phyloP scores from a whole-genome alignment of 2,888 invertebrate genomes.

The Dolomedes plantarius region DNA sequence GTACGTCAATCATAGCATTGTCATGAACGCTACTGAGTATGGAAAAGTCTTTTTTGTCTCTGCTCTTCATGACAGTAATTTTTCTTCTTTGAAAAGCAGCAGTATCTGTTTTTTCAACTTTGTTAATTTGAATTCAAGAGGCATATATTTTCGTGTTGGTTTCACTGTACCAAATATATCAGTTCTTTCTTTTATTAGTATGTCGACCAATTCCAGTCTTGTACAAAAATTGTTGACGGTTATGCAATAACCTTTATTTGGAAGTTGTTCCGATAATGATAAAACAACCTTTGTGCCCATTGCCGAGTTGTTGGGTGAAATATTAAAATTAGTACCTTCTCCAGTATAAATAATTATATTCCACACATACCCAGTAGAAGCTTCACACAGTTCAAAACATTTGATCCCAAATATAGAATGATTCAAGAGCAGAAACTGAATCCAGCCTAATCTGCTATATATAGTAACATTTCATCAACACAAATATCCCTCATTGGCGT shows the following conservation, averaged over 20 bases:
- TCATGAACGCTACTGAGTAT: neutral
- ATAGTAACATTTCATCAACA: too few species aligned
- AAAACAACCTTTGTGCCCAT: too few species aligned
- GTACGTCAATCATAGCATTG: too few species aligned
- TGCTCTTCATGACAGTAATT: constrained; percentile 4
- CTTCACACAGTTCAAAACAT: constrained; percentile 7
- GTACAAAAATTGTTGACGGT: constrained; percentile 16
- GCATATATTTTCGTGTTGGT: constrained; percentile 1
- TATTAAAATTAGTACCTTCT: too few species aligned
- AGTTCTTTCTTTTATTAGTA: too few species aligned
- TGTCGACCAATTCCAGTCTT: neutral
- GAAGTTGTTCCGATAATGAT: too few species aligned
- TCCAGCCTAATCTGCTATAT: constrained; percentile 14
- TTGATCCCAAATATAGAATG: constrained; percentile 3
- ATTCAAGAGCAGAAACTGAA: neutral
- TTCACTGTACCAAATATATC: too few species aligned
- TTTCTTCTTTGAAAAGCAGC: constrained; percentile 8
- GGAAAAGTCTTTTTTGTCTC: constrained; percentile 4
- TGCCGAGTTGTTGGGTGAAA: too few species aligned
- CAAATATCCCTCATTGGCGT: too few species aligned
- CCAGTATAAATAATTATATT: too few species aligned
- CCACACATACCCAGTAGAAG: neutral
- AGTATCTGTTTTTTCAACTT: neutral
- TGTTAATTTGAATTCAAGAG: too few species aligned
- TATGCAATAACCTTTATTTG: too few species aligned